Evolutionary conservation across 1,140 invertebrate species (phyloP).

Genomic region (Coenobita brevimanus): DNA sequence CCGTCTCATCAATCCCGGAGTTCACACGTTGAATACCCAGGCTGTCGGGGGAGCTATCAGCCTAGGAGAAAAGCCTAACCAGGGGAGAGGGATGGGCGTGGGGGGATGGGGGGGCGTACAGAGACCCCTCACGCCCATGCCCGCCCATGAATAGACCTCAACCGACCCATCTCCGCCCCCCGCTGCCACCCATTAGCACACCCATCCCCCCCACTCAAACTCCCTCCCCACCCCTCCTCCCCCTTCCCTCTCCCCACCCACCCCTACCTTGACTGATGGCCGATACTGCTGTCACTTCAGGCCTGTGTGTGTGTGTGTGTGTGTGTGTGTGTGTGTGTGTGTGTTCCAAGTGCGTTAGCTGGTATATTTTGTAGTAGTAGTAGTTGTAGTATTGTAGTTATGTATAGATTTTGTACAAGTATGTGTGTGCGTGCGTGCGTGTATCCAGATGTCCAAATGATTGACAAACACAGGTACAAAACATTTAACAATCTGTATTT

Average conservation of each 20-base stretch:
- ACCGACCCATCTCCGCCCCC: constrained; percentile 19
- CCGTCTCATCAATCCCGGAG: constrained; percentile 40
- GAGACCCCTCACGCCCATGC: background rate
- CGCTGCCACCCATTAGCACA: constrained; percentile 23
- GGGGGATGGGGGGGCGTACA: background rate
- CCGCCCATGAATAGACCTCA: constrained; percentile 13
- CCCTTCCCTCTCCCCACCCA: background rate
- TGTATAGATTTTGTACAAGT: background rate
- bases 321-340: constrained; percentile 34
- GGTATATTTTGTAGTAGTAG: too few relatives aligned
- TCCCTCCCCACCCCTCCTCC: background rate
- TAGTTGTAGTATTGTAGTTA: too few relatives aligned
- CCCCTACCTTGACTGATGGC: background rate
- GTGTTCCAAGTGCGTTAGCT: background rate
- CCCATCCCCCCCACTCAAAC: background rate
- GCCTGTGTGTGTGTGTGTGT: background rate
- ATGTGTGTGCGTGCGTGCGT: constrained; percentile 9
- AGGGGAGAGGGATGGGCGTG: background rate
- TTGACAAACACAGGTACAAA: too few relatives aligned
- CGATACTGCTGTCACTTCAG: background rate
- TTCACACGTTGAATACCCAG: constrained; percentile 33
- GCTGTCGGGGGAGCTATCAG: constrained; percentile 38
- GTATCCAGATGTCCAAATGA: background rate
- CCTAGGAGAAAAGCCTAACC: constrained; percentile 14
- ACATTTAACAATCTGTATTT: too few relatives aligned